phyloP scores from a whole-genome alignment of 2,888 invertebrate genomes.

The Brenthis hecate region DNA sequence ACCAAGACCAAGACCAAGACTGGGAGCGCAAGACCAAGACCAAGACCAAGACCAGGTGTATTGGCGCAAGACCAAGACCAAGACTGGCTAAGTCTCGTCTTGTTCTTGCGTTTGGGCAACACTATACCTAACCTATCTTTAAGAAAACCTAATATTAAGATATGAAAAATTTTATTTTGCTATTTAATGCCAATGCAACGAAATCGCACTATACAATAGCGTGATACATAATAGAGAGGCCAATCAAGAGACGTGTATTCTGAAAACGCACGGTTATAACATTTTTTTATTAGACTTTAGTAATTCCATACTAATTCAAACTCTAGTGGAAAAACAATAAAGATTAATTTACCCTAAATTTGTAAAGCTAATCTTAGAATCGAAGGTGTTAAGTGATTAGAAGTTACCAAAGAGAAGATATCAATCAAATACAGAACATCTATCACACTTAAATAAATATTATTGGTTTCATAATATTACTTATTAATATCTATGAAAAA shows the following conservation, averaged over 20 bases:
- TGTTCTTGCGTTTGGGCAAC: too few species aligned
- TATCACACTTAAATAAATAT: constrained; percentile 33
- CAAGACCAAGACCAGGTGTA: too few species aligned
- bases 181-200: constrained; percentile 11
- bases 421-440: constrained; percentile 32
- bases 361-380: constrained; percentile 7
- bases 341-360: constrained; percentile 4
- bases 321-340: background rate
- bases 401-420: constrained; percentile 17
- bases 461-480: constrained; percentile 7
- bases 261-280: constrained; percentile 32
- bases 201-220: constrained; percentile 20
- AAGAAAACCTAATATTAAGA: background rate
- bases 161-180: background rate
- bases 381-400: constrained; percentile 37
- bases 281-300: constrained; percentile 27
- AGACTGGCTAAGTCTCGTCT: too few species aligned
- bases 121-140: too few species aligned
- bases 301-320: background rate
- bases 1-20: too few species aligned
- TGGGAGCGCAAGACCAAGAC: too few species aligned
- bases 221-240: constrained; percentile 32
- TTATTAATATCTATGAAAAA: too few species aligned
- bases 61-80: too few species aligned
- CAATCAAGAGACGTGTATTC: constrained; percentile 36